Percentiles rank a stretch among this genome's conserved stretches.
These are phyloP conservation scores for Lasioglossum vierecki DNA, from an alignment of 2,888 invertebrate species.

Conservation along the genomic window DNA sequence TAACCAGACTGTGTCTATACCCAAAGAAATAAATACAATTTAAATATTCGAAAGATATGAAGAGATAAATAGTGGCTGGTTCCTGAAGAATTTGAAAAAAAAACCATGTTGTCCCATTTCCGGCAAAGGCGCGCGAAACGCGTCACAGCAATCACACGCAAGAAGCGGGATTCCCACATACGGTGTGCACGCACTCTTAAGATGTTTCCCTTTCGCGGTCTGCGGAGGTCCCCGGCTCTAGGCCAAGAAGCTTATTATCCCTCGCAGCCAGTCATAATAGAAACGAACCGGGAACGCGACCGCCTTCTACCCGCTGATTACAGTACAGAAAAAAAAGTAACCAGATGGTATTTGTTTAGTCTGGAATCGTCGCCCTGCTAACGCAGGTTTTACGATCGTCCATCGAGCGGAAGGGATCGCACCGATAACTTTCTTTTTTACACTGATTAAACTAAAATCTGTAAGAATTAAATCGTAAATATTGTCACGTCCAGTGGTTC, in stretches of 20 bases:
- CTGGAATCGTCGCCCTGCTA: conserved; percentile 66
- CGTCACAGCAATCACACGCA: background rate
- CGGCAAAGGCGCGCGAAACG: background rate
- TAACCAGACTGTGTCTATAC: too few relatives aligned
- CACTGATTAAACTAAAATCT: too few relatives aligned
- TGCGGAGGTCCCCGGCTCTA: conserved; percentile 43
- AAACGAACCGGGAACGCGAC: conserved; percentile 40
- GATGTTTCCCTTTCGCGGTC: conserved; percentile 49
- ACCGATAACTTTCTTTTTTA: conserved; percentile 27
- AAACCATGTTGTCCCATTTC: conserved; percentile 4
- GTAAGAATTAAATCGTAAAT: too few relatives aligned
- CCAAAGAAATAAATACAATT: too few relatives aligned
- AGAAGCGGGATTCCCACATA: conserved; percentile 1
- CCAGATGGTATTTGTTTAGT: conserved; percentile 79
- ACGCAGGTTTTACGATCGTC: conserved; percentile 47
- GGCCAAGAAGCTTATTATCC: conserved; percentile 64
- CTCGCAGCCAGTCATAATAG: conserved; percentile 63
- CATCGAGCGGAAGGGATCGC: conserved; percentile 16
- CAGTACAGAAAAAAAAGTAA: conserved; percentile 66
- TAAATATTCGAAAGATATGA: too few relatives aligned
- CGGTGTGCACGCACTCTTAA: conserved; percentile 20
- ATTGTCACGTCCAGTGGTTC: too few relatives aligned
- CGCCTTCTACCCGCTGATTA: conserved; percentile 57
- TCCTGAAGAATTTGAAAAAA: background rate
- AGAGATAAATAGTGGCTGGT: background rate